Evolutionary conservation across 2,113 vertebrate genomes (phyloP).

Genomic region (Grammomys surdaster): DNA sequence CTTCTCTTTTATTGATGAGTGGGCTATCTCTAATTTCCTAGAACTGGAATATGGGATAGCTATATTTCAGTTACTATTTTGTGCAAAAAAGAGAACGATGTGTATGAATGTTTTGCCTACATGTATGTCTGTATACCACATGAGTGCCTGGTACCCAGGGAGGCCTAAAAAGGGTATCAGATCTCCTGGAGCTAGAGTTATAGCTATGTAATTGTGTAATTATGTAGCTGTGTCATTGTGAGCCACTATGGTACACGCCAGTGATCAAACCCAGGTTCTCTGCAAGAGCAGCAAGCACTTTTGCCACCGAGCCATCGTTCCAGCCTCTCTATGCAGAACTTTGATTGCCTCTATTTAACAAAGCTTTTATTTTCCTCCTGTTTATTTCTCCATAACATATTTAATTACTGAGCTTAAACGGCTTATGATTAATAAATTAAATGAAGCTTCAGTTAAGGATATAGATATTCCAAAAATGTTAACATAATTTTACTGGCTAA

Average conservation of each 20-base stretch:
- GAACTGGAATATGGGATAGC: not conserved
- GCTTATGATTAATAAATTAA: not conserved
- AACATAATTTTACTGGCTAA: not conserved
- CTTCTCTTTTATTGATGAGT: not conserved
- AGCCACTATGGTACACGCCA: not conserved
- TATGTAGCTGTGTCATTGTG: no score
- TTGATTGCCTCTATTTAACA: not conserved
- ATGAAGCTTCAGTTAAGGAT: not conserved
- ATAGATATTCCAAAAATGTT: not conserved
- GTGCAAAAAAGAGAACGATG: not conserved
- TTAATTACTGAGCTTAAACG: not conserved
- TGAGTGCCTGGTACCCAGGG: not conserved
- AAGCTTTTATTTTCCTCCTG: not conserved
- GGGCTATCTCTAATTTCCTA: not conserved
- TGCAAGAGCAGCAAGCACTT: not conserved
- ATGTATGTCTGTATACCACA: not conserved
- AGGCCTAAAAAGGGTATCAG: not conserved
- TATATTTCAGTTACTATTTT: not conserved
- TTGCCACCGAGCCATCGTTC: not conserved
- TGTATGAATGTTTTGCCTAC: not conserved
- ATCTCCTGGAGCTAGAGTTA: not conserved
- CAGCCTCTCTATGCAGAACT: not conserved
- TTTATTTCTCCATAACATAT: not conserved
- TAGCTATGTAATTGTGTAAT: not conserved
- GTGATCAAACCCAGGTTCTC: not conserved